Evolutionary conservation across 2,113 vertebrate genomes (phyloP).

Genomic region (Zapus hudsonius): DNA sequence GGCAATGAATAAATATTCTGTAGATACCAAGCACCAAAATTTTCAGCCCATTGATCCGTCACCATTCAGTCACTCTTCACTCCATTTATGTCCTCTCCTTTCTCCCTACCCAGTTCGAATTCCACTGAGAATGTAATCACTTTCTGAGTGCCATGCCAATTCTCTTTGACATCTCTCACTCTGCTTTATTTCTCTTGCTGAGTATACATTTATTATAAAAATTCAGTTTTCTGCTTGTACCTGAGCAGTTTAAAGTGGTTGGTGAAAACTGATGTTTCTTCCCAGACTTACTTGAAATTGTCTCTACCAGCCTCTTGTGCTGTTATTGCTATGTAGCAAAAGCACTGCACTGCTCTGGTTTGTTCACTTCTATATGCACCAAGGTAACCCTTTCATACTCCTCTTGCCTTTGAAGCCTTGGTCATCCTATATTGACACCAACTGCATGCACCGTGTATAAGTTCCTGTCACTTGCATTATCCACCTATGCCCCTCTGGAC

Average conservation of each 20-base stretch:
- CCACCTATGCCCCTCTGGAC: neutral
- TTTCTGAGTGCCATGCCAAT: neutral
- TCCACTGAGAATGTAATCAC: neutral
- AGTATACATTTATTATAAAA: neutral
- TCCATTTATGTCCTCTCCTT: neutral
- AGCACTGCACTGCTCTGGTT: neutral
- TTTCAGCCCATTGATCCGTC: neutral
- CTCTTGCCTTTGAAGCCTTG: neutral
- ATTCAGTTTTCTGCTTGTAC: neutral
- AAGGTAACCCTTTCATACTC: no score
- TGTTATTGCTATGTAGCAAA: neutral
- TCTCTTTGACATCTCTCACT: neutral
- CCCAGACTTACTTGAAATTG: neutral
- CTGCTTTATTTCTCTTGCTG: neutral
- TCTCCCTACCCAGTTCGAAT: neutral
- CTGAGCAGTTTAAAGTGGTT: neutral
- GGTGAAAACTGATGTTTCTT: neutral
- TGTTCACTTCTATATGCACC: neutral
- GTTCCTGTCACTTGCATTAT: neutral
- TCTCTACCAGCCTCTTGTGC: neutral
- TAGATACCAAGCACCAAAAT: neutral
- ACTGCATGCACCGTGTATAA: neutral
- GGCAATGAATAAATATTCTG: neutral
- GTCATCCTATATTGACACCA: neutral
- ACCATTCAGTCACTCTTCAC: neutral